Conservation (phyloP, 92 coral and sea anemone species). For the Palythoa heliodiscus region DNA sequence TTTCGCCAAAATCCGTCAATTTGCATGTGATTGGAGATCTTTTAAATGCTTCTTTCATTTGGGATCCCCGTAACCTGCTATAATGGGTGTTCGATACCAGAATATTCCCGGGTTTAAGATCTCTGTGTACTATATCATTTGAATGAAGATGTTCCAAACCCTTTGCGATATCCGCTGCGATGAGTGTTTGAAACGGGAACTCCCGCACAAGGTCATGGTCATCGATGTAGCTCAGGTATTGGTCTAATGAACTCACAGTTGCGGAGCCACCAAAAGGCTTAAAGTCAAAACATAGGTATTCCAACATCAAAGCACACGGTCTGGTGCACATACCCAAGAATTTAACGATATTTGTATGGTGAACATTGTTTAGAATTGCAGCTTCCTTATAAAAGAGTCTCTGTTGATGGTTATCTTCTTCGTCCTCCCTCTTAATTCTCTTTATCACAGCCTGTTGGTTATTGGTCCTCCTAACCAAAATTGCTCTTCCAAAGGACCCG, state of each 20-base stretch:
- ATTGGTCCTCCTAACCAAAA: conserved; percentile 34
- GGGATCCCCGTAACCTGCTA: not conserved
- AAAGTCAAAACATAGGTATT: conserved; percentile 42
- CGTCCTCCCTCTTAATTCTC: conserved; percentile 29
- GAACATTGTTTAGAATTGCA: conserved; percentile 17
- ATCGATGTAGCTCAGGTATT: conserved; percentile 24
- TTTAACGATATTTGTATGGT: conserved; percentile 27
- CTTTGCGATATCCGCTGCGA: conserved; percentile 19
- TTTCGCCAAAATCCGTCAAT: conserved; percentile 12
- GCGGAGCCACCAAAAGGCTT: conserved; percentile 36
- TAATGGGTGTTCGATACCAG: conserved; percentile 14
- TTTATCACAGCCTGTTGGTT: conserved; percentile 38
- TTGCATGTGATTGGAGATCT: not conserved
- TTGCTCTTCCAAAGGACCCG: conserved; percentile 47
- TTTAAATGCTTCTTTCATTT: not conserved
- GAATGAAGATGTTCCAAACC: conserved; percentile 20
- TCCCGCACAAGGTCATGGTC: conserved; percentile 26
- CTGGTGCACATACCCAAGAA: conserved; percentile 11
- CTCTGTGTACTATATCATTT: conserved; percentile 7
- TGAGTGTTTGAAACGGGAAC: conserved; percentile 19
- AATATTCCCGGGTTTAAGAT: conserved; percentile 23
- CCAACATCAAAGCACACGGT: conserved; percentile 27
- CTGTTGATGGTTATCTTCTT: conserved; percentile 32
- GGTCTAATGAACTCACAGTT: conserved; percentile 21
- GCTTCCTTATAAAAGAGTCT: conserved; percentile 52